Conservation (phyloP, 2,888 invertebrate species). For the Coecobrya sp. region DNA sequence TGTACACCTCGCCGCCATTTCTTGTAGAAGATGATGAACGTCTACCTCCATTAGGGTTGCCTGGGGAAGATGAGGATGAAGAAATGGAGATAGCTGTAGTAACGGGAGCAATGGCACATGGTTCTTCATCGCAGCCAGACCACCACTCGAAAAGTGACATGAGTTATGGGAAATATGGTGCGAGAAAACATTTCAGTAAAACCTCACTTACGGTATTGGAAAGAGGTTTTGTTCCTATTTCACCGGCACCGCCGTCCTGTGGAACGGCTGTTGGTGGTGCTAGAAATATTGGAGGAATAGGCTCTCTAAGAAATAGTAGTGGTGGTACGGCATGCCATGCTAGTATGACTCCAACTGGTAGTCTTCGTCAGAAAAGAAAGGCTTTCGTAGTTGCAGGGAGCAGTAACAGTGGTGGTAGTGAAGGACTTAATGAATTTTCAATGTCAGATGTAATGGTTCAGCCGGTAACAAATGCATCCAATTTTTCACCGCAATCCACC, state of each 20-base stretch:
- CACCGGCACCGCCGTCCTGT: constrained; percentile 63
- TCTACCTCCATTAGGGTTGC: constrained; percentile 51
- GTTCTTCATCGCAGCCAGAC: constrained; percentile 54
- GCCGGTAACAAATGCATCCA: constrained; percentile 80
- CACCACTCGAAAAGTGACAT: constrained; percentile 69
- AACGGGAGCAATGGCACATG: constrained; percentile 20
- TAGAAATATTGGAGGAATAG: constrained; percentile 33
- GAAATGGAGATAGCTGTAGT: constrained; percentile 61
- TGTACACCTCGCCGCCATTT: constrained; percentile 68
- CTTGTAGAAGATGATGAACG: constrained; percentile 39
- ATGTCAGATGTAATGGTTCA: constrained; percentile 81
- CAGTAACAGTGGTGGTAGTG: constrained; percentile 38
- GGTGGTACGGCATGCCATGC: constrained; percentile 1
- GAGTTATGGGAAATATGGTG: constrained; percentile 76
- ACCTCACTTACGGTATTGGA: constrained; percentile 57
- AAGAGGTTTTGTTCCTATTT: constrained; percentile 73
- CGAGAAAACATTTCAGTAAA: constrained; percentile 52
- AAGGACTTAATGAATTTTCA: constrained; percentile 81
- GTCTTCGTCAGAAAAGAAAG: constrained; percentile 72
- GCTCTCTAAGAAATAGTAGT: constrained; percentile 58
- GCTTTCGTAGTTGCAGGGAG: constrained; percentile 66
- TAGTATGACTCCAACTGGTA: constrained; percentile 52
- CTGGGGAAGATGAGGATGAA: constrained; percentile 23
- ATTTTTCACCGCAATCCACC: constrained; percentile 81
- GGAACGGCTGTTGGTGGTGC: constrained; percentile 23